phyloP scores from a whole-genome alignment of 37 sponge, comb jelly and placozoan genomes.

The Beroe ovata region DNA sequence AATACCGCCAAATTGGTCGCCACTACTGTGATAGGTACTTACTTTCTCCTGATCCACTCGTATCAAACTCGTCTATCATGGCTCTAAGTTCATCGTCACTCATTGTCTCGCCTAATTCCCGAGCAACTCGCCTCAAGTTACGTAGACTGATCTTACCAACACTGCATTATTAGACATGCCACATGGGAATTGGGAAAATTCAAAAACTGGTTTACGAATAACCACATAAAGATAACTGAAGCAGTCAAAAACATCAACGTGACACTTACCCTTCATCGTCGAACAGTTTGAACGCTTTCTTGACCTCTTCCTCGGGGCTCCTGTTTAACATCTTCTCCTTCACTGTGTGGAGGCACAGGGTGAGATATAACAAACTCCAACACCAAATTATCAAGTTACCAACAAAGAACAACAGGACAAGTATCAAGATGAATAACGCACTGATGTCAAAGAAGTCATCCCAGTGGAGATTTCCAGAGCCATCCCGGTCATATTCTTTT shows the following conservation, averaged over 20 bases:
- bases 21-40: too few species aligned
- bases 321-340: conserved; percentile 88
- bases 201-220: too few species aligned
- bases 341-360: too few species aligned
- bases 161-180: conserved; percentile 55
- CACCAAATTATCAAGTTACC: too few species aligned
- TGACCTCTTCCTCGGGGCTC: conserved; percentile 89
- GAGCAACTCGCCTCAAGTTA: conserved; percentile 89
- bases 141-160: conserved; percentile 93
- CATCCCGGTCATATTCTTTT: conserved; percentile 91
- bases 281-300: conserved; percentile 93
- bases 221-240: too few species aligned
- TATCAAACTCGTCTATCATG: conserved; percentile 99
- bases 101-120: conserved; percentile 97
- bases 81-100: conserved; percentile 96
- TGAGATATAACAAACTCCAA: too few species aligned
- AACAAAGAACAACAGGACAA: too few species aligned
- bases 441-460: conserved; percentile 91
- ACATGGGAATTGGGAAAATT: too few species aligned
- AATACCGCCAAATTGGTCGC: neutral
- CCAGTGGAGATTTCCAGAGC: conserved; percentile 78
- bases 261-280: conserved; percentile 80
- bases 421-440: conserved; percentile 71
- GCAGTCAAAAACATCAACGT: too few species aligned
- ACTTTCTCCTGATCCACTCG: conserved; percentile 96